phyloP scores from a whole-genome alignment of 2,888 invertebrate species.

The Melanophora roralis region DNA sequence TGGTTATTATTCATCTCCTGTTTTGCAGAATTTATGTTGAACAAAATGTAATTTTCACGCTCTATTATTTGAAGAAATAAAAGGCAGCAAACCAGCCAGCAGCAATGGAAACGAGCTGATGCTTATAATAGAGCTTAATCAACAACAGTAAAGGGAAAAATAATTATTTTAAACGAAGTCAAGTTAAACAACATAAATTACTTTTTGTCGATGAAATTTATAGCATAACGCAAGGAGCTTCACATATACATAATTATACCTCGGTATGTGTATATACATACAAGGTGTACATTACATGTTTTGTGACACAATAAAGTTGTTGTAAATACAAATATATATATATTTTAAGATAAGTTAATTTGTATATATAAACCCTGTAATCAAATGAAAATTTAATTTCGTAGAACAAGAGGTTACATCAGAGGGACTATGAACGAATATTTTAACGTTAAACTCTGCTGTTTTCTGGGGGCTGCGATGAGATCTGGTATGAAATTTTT shows the following conservation, averaged over 20 bases:
- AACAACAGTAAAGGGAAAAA: not conserved
- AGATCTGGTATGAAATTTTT: too few relatives aligned
- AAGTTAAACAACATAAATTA: slow-evolving; percentile 44
- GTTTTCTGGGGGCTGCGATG: too few relatives aligned
- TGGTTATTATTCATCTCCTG: not conserved
- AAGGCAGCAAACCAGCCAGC: not conserved
- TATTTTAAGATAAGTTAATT: not conserved
- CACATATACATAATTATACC: too few relatives aligned
- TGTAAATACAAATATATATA: not conserved
- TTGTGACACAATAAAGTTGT: too few relatives aligned
- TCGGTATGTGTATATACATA: not conserved
- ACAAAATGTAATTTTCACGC: slow-evolving; percentile 37
- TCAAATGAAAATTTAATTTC: too few relatives aligned
- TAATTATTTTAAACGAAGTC: slow-evolving; percentile 42
- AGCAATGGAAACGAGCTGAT: not conserved
- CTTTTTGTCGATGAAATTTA: slow-evolving; percentile 27
- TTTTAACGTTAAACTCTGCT: too few relatives aligned
- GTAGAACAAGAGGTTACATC: too few relatives aligned
- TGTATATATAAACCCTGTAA: too few relatives aligned
- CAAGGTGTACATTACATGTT: not conserved
- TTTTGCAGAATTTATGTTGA: slow-evolving; percentile 22
- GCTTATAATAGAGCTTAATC: not conserved
- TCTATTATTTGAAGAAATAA: slow-evolving; percentile 40
- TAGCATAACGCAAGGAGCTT: slow-evolving; percentile 14
- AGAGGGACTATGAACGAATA: too few relatives aligned